Conservation (phyloP, 2,888 invertebrate genomes). For the Archips xylosteana region DNA sequence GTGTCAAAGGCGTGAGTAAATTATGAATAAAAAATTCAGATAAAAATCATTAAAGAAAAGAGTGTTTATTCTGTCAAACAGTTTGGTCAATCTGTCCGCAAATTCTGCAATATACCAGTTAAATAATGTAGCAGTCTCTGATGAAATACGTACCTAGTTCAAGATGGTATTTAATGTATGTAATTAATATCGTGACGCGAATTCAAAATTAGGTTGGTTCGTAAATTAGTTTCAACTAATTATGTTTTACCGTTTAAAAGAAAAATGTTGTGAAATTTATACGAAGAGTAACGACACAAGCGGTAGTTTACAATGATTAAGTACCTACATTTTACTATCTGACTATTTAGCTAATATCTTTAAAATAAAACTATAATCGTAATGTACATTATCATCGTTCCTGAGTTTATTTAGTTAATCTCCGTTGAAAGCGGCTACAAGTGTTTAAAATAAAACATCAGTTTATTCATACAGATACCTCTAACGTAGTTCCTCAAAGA, state of each 20-base stretch:
- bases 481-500: constrained; percentile 44
- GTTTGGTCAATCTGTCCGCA: no score
- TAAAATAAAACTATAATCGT: background rate
- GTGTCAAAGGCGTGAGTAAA: no score
- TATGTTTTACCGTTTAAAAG: constrained; percentile 1
- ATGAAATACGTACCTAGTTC: no score
- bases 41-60: no score
- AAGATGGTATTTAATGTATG: no score
- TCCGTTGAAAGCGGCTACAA: constrained; percentile 9
- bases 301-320: background rate
- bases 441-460: constrained; percentile 28
- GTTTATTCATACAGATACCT: constrained; percentile 38
- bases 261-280: background rate
- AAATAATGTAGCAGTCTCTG: no score
- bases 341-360: background rate
- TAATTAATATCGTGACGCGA: background rate
- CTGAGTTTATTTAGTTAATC: constrained; percentile 10
- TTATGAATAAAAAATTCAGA: no score
- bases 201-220: background rate
- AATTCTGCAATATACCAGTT: no score
- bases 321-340: background rate
- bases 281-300: background rate
- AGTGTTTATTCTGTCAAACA: no score
- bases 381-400: constrained; percentile 5
- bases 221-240: background rate